phyloP scores from a whole-genome alignment of 2,888 invertebrate species.

The Idaea biselata region DNA sequence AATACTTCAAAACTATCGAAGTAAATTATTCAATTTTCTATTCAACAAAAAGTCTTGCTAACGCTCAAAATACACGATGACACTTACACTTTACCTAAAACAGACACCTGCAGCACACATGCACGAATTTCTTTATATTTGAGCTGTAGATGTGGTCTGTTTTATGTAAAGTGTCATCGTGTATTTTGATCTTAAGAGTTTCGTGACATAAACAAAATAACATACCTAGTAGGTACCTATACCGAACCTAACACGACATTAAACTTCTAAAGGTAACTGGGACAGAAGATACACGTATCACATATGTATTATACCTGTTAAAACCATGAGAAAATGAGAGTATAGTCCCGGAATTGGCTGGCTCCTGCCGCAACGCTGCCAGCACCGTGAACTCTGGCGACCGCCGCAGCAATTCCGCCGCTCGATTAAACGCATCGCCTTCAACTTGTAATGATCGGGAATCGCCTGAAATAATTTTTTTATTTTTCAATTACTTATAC shows the following conservation, averaged over 20 bases:
- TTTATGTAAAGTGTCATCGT: no score
- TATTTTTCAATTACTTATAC: neutral
- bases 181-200: no score
- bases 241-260: neutral
- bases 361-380: slow-evolving; percentile 88
- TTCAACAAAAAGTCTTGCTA: no score
- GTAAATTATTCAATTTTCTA: no score
- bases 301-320: slow-evolving; percentile 79
- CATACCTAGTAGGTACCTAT: neutral
- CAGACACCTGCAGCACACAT: no score
- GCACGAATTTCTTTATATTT: no score
- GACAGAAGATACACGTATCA: neutral
- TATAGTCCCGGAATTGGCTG: slow-evolving; percentile 90
- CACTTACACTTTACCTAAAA: no score
- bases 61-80: no score
- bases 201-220: no score
- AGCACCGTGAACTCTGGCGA: slow-evolving; percentile 91
- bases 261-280: neutral
- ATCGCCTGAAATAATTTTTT: slow-evolving; percentile 78
- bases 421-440: slow-evolving; percentile 84
- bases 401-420: slow-evolving; percentile 84
- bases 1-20: no score
- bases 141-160: no score
- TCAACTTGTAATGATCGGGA: slow-evolving; percentile 87
- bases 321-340: slow-evolving; percentile 90